Percentiles rank a stretch among this genome's conserved stretches.
phyloP scores from a whole-genome alignment of 1,140 invertebrate genomes.

The Drosophila neocordata region DNA sequence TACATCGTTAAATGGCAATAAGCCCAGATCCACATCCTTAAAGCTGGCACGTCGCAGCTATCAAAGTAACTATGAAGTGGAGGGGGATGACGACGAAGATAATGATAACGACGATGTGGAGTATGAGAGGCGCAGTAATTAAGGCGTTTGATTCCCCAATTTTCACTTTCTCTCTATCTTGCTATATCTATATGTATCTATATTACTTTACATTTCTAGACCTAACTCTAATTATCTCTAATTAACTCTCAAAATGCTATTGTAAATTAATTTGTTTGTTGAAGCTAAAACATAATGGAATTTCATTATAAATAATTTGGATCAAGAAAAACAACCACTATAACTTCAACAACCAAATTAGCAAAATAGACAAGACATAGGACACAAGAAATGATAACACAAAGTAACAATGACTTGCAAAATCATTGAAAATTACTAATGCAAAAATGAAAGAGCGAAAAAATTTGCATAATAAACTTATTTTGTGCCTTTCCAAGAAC shows the following conservation, averaged over 20 bases:
- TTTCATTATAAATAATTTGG: background rate
- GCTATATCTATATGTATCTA: slow-evolving; percentile 17
- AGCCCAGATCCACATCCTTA: slow-evolving; percentile 28
- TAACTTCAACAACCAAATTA: background rate
- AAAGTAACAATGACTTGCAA: background rate
- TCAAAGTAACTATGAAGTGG: slow-evolving; percentile 17
- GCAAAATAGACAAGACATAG: background rate
- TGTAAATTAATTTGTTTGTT: slow-evolving; percentile 67
- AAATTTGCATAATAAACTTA: slow-evolving; percentile 4
- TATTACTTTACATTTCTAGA: slow-evolving; percentile 9
- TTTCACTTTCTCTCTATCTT: slow-evolving; percentile 24
- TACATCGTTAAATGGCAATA: slow-evolving; percentile 40
- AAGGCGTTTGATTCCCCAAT: slow-evolving; percentile 20
- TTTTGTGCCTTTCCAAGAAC: slow-evolving; percentile 1
- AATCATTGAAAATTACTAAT: background rate
- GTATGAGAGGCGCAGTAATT: slow-evolving; percentile 42
- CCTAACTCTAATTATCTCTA: slow-evolving; percentile 7
- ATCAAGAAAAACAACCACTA: background rate
- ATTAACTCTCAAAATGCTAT: slow-evolving; percentile 36
- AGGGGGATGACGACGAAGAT: slow-evolving; percentile 32
- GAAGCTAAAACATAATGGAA: slow-evolving; percentile 23
- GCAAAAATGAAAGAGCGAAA: background rate
- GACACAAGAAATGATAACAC: background rate
- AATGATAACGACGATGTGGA: slow-evolving; percentile 34
- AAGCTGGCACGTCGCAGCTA: slow-evolving; percentile 36